Evolutionary conservation across 2,888 invertebrate genomes (phyloP), one percentile per base, ranked within the genome.

Genomic region (Catocala sponsa): DNA sequence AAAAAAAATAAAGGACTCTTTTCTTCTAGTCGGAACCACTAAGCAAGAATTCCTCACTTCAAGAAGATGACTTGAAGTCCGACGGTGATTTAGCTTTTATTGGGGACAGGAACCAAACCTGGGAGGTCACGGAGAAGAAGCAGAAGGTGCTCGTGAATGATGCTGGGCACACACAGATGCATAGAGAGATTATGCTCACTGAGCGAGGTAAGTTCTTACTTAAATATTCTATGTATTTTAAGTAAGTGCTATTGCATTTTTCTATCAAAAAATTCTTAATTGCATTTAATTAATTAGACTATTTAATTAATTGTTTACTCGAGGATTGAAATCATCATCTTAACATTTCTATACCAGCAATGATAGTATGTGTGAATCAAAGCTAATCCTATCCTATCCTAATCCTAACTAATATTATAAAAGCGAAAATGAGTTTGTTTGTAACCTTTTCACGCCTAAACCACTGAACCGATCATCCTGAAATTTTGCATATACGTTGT

Each of bases 151-250:
- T 85, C 0, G 73, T 90, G 43, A 87, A 80, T 52, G 88, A 90
- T 12, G 73, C 68, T 0, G 90, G 90, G 11, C 67, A 89, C 4
- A 81, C 86, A n/a, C 86, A 83, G 50, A 74, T 85, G 83, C 88
- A 88, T 12, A 72, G 88, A 12, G 92, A 92, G 67, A 85, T 92
- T 1, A 80, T 90, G 7, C 72, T 92, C 0, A 87, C 84, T 35
- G 93, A 91, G 35, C 75, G 91, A 80, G 91, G 92, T 92, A 33
- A 42, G 76, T 0, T 38, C 1, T 38, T 38, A 38, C 1, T 4
- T 38, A 0, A 0, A 6, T 13, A 12, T n/a, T 43, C 9, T n/a
- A 7, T 43, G 9, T n/a, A 5, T n/a, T 11, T 46, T 4, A 12
- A 4, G 0, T 12, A 44, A 44, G 6, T 44, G 2, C 15, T 15